Conservation (phyloP, 2,797 vertebrate species). For the Linurgus olivaceus region DNA sequence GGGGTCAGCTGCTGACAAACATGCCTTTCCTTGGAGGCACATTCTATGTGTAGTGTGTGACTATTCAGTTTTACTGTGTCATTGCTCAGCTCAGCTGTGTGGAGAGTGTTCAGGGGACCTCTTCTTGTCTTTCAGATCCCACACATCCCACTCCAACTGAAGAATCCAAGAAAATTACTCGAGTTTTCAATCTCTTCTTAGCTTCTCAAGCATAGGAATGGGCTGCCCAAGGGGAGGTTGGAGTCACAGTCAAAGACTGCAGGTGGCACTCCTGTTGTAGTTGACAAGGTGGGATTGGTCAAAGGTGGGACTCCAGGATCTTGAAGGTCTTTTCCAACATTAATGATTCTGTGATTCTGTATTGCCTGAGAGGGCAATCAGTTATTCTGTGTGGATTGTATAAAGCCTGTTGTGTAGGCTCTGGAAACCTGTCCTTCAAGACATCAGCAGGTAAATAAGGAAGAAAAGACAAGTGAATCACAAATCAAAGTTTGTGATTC, state of each 20-base stretch:
- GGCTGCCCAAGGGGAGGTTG: not conserved
- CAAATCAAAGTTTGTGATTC: not conserved
- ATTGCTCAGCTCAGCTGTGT: not conserved
- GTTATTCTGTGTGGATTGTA: not conserved
- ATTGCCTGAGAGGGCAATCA: not conserved
- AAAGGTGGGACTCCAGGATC: not conserved
- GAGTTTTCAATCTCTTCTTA: not conserved
- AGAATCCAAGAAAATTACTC: not conserved
- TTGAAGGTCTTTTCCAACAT: not conserved
- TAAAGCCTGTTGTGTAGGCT: not conserved
- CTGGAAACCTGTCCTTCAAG: not conserved
- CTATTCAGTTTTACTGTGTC: not conserved
- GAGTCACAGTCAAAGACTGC: not conserved
- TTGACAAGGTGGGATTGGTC: not conserved
- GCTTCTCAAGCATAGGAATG: not conserved
- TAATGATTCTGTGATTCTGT: not conserved
- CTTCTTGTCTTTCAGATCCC: not conserved
- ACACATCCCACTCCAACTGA: not conserved
- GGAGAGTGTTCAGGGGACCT: rapidly evolving
- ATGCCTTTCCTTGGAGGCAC: not conserved
- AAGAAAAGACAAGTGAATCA: no score
- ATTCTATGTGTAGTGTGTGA: rapidly evolving
- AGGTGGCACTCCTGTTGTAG: not conserved
- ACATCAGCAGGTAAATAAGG: not conserved
- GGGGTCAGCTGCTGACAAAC: not conserved